Evolutionary conservation across 1,140 invertebrate species (phyloP).

Genomic region (Brachionus plicatilis): DNA sequence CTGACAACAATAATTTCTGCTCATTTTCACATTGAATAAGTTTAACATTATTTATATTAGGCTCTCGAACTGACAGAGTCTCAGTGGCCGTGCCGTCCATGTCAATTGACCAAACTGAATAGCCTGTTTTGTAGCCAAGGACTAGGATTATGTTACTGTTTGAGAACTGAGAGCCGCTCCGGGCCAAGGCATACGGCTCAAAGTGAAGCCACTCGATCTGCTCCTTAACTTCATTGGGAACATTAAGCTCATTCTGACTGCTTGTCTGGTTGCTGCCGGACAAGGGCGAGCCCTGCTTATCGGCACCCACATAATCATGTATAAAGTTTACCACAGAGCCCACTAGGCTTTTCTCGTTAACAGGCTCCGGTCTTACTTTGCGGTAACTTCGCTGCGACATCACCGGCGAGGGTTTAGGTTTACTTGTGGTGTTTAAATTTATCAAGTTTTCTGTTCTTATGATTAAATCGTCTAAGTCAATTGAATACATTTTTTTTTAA

Average conservation of each 20-base stretch:
- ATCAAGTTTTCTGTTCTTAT: conserved; percentile 8
- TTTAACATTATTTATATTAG: conserved; percentile 5
- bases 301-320: conserved; percentile 3
- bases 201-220: conserved; percentile 34
- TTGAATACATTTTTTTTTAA: neutral
- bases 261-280: neutral
- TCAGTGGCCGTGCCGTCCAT: conserved; percentile 17
- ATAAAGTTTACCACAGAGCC: conserved; percentile 17
- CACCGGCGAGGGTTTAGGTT: neutral
- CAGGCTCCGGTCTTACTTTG: conserved; percentile 24
- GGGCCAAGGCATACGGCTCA: neutral
- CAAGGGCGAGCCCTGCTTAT: neutral
- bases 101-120: conserved; percentile 23
- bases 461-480: conserved; percentile 21
- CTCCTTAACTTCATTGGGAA: conserved; percentile 30
- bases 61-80: neutral
- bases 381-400: neutral
- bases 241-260: neutral
- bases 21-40: neutral
- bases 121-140: conserved; percentile 36
- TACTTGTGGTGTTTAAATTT: neutral
- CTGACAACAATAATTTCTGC: conserved; percentile 15
- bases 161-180: neutral
- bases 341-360: conserved; percentile 18
- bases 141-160: conserved; percentile 3